Evolutionary conservation across 92 coral and sea anemone genomes (phyloP).

Genomic region (Epizoanthus fatuus): DNA sequence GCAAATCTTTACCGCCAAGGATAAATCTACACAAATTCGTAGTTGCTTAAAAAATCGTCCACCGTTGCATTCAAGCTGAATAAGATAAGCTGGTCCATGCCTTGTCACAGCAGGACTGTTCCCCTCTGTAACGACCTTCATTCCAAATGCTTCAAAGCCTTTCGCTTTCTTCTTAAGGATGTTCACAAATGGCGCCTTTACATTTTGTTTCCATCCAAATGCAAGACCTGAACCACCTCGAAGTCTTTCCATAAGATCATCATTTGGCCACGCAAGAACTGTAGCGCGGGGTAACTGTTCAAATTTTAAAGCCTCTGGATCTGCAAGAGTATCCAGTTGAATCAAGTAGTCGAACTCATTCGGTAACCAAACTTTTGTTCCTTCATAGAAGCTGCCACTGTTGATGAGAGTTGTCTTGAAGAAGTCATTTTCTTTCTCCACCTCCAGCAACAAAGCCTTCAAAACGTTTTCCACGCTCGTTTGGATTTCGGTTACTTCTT

Average conservation of each 20-base stretch:
- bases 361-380: background rate
- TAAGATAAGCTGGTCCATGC: constrained; percentile 47
- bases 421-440: background rate
- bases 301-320: background rate
- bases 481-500: constrained; percentile 13
- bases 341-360: constrained; percentile 12
- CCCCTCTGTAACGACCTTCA: background rate
- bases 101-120: background rate
- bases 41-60: constrained; percentile 34
- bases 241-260: background rate
- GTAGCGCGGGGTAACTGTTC: background rate
- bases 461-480: constrained; percentile 17
- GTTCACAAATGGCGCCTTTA: constrained; percentile 38
- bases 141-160: constrained; percentile 44
- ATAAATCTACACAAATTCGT: constrained; percentile 41
- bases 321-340: background rate
- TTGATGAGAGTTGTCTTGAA: constrained; percentile 22
- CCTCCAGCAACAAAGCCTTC: constrained; percentile 2
- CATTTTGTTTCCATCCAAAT: background rate
- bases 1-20: constrained; percentile 44
- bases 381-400: constrained; percentile 20
- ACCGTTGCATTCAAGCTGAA: constrained; percentile 27
- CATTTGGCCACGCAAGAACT: background rate
- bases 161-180: constrained; percentile 3
- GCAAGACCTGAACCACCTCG: too few species aligned